Evolutionary conservation across 2,113 vertebrate species (phyloP).

Genomic region (Platichthys flesus): DNA sequence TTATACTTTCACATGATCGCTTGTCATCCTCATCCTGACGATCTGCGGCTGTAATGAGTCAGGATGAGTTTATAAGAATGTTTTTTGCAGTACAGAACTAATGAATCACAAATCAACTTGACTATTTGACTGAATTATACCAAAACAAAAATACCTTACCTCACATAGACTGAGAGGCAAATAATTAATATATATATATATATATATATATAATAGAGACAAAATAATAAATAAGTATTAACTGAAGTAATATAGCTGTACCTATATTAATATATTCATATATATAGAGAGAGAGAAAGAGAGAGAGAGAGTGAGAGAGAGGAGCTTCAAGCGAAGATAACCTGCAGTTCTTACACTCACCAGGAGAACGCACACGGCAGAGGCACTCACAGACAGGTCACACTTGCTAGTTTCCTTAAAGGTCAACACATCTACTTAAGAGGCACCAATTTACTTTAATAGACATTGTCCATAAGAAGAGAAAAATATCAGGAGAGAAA

Average conservation of each 20-base stretch:
- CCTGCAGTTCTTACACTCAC: constrained; percentile 73
- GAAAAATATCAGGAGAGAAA: background rate
- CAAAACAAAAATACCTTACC: constrained; percentile 2
- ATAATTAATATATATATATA: background rate
- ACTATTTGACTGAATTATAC: constrained; percentile 7
- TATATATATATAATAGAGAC: constrained; percentile 7
- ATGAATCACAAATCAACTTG: constrained; percentile 8
- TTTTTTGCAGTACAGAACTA: background rate
- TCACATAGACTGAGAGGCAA: constrained; percentile 10
- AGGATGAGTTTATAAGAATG: too few species aligned
- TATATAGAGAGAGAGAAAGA: too few species aligned
- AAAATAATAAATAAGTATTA: constrained; percentile 5
- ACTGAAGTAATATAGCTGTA: background rate
- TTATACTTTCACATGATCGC: too few species aligned
- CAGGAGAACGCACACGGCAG: constrained; percentile 68
- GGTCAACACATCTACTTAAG: constrained; percentile 87
- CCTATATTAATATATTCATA: background rate
- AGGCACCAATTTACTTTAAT: constrained; percentile 84
- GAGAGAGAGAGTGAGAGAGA: too few species aligned
- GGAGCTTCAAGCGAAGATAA: background rate
- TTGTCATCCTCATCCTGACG: too few species aligned
- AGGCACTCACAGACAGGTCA: constrained; percentile 85
- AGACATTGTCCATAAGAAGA: constrained; percentile 76
- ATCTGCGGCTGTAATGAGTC: too few species aligned
- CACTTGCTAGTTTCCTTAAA: constrained; percentile 85